phyloP scores from a whole-genome alignment of 2,888 invertebrate species.

The Thymelicus lineola region DNA sequence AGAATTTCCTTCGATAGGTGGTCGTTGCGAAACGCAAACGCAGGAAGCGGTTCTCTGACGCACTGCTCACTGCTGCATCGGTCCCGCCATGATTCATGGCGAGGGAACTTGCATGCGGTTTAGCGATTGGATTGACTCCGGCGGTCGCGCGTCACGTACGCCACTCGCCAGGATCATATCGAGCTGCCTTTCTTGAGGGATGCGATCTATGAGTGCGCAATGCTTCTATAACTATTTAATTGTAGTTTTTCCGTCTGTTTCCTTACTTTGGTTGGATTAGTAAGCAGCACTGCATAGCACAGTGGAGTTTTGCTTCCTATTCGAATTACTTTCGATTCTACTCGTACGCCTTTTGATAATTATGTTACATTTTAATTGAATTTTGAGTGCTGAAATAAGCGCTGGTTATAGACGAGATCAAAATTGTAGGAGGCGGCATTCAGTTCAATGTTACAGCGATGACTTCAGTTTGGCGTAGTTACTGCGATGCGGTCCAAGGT shows the following conservation, averaged over 20 bases:
- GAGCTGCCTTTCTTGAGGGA: slow-evolving; percentile 15
- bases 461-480: slow-evolving; percentile 18
- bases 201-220: neutral
- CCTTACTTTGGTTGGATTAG: neutral
- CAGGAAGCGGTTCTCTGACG: slow-evolving; percentile 69
- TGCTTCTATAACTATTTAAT: neutral
- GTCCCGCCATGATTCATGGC: slow-evolving; percentile 55
- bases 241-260: neutral
- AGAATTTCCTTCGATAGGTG: slow-evolving; percentile 38
- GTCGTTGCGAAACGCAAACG: slow-evolving; percentile 61
- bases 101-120: slow-evolving; percentile 52
- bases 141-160: slow-evolving; percentile 71
- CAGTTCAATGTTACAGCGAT: slow-evolving; percentile 8
- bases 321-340: too few relatives aligned
- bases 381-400: neutral
- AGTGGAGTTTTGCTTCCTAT: too few relatives aligned
- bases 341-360: too few relatives aligned
- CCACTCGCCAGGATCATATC: slow-evolving; percentile 41
- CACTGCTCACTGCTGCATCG: slow-evolving; percentile 50
- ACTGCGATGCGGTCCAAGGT: slow-evolving; percentile 3
- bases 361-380: too few relatives aligned
- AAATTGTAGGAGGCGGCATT: slow-evolving; percentile 2
- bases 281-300: neutral
- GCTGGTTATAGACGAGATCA: neutral
- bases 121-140: slow-evolving; percentile 56